Base-by-base conservation (phyloP, 2,797 vertebrate species). In the Fistularia commersonii region DNA sequence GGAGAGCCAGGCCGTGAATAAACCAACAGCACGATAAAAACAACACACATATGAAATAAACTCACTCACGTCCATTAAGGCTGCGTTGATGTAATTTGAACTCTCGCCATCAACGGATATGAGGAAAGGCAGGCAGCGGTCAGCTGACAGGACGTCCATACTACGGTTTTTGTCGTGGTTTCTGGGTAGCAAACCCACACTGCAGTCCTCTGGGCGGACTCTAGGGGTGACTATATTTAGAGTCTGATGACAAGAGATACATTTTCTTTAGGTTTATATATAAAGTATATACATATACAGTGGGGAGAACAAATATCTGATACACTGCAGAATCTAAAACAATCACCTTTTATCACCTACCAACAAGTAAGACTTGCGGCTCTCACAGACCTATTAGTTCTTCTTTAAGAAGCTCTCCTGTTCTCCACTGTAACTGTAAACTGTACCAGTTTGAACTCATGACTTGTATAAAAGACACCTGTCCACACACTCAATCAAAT, bases 81-180 rank as follows among this genome's bases (percentile, higher is more conserved):
- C 94, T 36, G 96, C 96, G 0, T 96, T 98, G 85, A 99, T 97
- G 82, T 99, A 99, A 76, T 98, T 99, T 83, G 94, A 97, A 50
- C 94, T 95, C 71, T 99, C 95, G 0, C 96, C 96, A 0, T 99
- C 96, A 58, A 98, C 93, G 0, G 96, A 97, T 82, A 99, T 97
- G 78, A 99, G 95, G 81, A 99, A 99, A 23, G 96, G 96, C 64
- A 99, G 89, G 73, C 96, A 98, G 57, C 96, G 90, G 87, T 99
- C 96, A 48, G 94, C 90, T 4, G 96, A 94, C 12, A 99, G 85
- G 38, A 96, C 93, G 0, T 98, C 96, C 93, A 97, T 93, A 71
- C 92, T 94, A 70, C 96, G 93, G 69, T 99, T 99, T 89, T 99
- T 98, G 73, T 98, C 95, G 0, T 97, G 96, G 85, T 99, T 98